These are phyloP conservation scores for Thaumatotibia leucotreta DNA, from an alignment of 1,140 invertebrate species.

Conservation along the genomic window DNA sequence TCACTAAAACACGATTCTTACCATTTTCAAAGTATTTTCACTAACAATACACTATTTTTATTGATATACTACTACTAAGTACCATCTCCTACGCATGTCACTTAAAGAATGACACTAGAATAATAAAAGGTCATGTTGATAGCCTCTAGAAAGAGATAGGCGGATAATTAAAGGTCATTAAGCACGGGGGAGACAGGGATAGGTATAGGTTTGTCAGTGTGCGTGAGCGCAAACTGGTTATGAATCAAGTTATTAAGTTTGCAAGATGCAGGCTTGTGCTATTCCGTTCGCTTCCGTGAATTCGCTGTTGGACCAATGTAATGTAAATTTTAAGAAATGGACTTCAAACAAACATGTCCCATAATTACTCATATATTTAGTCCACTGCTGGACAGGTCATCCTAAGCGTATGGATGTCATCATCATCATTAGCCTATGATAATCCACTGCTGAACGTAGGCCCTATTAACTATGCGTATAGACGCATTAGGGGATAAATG, in stretches of 20 bases:
- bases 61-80: constrained; percentile 16
- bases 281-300: neutral
- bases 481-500: too few species aligned
- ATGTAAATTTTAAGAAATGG: too few species aligned
- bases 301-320: too few species aligned
- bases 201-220: constrained; percentile 21
- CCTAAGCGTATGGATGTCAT: too few species aligned
- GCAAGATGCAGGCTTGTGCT: neutral
- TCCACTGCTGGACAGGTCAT: too few species aligned
- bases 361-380: too few species aligned
- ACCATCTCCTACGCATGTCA: constrained; percentile 30
- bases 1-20: constrained; percentile 20
- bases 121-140: constrained; percentile 55
- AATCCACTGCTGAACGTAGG: too few species aligned
- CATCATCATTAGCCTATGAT: too few species aligned
- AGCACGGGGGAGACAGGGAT: constrained; percentile 25
- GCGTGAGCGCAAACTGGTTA: constrained; percentile 48
- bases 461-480: too few species aligned
- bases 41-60: neutral
- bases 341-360: too few species aligned
- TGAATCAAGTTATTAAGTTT: constrained; percentile 22
- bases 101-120: constrained; percentile 40
- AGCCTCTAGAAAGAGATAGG: constrained; percentile 33
- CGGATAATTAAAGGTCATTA: constrained; percentile 8
- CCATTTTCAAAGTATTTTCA: constrained; percentile 26